Evolutionary conservation across 1,140 invertebrate genomes (phyloP), one percentile per base, ranked within the genome.

Genomic region (Sarcophaga bullata): DNA sequence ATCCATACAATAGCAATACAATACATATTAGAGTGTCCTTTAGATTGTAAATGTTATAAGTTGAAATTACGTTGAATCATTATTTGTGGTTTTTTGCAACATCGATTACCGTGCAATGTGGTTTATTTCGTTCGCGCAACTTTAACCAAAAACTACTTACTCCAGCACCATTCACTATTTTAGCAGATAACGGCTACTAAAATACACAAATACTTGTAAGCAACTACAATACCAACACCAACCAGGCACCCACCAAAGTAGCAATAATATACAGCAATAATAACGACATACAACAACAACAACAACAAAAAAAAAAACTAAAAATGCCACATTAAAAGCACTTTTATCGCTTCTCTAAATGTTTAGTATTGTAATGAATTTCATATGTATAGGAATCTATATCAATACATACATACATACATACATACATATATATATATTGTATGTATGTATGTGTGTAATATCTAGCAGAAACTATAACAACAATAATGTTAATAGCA

Each of bases 61-160:
- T 78, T 50, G 75, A 78, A 78, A 78, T 78, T 78, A 78, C 75
- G 75, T 78, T 50, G 75, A 78, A 78, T 78, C 75, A 78, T 78
- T 78, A 78, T 78, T 78, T 78, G 75, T 78, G 75, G 75, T 78
- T 49, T 37, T 78, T 78, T 50, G 48, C 17, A 49, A 78, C 75
- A 78, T 78, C 75, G 75, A 78, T 78, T 78, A 78, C 17, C 75
- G 75, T 78, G 75, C 75, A 78, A 52, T 78, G 75, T 78, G 75
- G 75, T 78, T 78, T 50, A 78, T 78, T 52, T 48, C 75, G 75
- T 78, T 11, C 75, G 75, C 75, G n/a, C 75, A 78, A 78, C 50
- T 52, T 78, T 50, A 25, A 48, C 75, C 50, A 78, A 76, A 76
- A 50, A 7, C n/a, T 68, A 68, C 62, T 68, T 68, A 19, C n/a